A percentile compares a stretch with the other conserved stretches of the same genome.
Conservation (phyloP, 2,113 vertebrate genomes). For the Castor canadensis region DNA sequence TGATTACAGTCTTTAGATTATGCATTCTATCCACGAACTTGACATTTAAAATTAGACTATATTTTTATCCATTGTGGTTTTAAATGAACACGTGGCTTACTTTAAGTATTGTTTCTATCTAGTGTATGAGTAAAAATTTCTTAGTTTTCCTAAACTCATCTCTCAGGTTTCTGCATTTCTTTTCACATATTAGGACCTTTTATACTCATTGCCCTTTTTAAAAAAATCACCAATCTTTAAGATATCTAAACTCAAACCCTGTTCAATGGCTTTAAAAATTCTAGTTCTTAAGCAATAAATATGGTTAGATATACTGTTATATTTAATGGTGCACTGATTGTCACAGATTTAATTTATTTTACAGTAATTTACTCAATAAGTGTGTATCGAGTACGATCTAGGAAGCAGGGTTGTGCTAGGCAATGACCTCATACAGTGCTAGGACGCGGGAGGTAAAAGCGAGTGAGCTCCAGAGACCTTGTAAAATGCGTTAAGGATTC, state of each 20-base stretch:
- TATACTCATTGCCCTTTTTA: not conserved
- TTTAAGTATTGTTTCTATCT: constrained; percentile 13
- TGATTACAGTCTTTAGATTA: constrained; percentile 48
- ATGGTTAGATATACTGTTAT: not conserved
- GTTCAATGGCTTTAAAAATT: constrained; percentile 1
- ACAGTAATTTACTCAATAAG: not conserved
- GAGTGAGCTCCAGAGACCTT: not conserved
- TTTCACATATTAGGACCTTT: not conserved
- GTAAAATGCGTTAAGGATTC: not conserved
- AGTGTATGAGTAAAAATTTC: constrained; percentile 24
- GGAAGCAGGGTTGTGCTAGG: not conserved
- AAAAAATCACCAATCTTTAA: not conserved
- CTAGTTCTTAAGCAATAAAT: not conserved
- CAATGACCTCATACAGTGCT: not conserved
- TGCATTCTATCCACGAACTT: not conserved
- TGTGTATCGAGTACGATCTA: not conserved
- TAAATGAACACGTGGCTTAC: not conserved
- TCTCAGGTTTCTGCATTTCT: not conserved
- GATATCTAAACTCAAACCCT: not conserved
- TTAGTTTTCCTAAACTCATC: not conserved
- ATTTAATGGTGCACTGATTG: not conserved
- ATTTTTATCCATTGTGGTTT: constrained; percentile 40
- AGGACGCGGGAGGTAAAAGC: not conserved
- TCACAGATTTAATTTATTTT: not conserved
- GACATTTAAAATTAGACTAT: constrained; percentile 32